phyloP scores from a whole-genome alignment of 2,113 vertebrate genomes.

The Picathartes gymnocephalus region DNA sequence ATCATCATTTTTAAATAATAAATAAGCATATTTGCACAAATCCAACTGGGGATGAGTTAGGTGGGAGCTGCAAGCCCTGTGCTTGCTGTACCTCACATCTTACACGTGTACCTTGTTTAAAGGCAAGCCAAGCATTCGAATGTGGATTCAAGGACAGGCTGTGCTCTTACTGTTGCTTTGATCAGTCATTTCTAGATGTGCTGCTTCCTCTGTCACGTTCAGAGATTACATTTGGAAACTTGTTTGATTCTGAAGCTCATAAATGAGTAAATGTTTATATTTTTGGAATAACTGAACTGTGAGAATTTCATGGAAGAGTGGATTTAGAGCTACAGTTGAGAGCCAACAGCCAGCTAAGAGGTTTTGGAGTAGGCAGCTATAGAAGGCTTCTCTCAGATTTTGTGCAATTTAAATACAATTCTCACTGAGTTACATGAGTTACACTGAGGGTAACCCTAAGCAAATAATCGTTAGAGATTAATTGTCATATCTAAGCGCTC shows the following conservation, averaged over 20 bases:
- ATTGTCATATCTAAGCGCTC: not conserved
- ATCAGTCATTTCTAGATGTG: not conserved
- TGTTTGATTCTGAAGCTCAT: not conserved
- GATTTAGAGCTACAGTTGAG: not conserved
- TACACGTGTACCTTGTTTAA: not conserved
- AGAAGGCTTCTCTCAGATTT: not conserved
- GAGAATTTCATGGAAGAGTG: not conserved
- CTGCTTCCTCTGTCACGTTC: not conserved
- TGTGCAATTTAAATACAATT: not conserved
- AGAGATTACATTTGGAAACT: not conserved
- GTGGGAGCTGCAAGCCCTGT: not conserved
- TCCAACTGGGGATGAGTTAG: not conserved
- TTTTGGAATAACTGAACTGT: constrained; percentile 16
- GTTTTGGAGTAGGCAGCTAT: not conserved
- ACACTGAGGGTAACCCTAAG: not conserved
- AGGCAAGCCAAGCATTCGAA: not conserved
- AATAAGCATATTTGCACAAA: not conserved
- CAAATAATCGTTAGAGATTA: not conserved
- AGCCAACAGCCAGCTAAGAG: not conserved
- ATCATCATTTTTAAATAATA: not conserved
- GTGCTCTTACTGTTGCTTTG: not conserved
- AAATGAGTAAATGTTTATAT: constrained; percentile 49
- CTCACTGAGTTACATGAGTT: not conserved
- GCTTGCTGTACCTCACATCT: not conserved
- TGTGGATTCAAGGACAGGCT: not conserved